These are phyloP conservation scores for Cynaeus angustus DNA, from an alignment of 2,888 invertebrate species.

Conservation along the genomic window DNA sequence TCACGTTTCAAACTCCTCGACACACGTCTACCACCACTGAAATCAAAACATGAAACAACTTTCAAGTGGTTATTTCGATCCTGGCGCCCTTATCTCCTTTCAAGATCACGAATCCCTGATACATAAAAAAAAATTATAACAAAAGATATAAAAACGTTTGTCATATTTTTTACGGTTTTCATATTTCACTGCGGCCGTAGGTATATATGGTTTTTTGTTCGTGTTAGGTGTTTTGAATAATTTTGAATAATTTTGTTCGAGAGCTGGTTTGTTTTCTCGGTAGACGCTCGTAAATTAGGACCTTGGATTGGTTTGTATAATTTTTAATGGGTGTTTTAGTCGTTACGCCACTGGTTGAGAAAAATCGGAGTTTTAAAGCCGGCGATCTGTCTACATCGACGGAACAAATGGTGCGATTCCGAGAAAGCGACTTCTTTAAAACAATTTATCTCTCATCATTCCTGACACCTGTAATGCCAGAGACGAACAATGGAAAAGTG, in stretches of 20 bases:
- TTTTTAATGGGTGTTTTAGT: constrained; percentile 55
- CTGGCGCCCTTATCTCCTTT: constrained; percentile 66
- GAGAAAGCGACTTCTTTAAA: constrained; percentile 56
- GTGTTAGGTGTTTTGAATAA: constrained; percentile 68
- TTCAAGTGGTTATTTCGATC: constrained; percentile 50
- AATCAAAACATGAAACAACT: constrained; percentile 56
- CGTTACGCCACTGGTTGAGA: constrained; percentile 27
- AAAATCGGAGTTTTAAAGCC: constrained; percentile 27
- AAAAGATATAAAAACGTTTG: constrained; percentile 69
- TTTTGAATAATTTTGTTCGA: constrained; percentile 69
- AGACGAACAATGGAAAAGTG: constrained; percentile 45
- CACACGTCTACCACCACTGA: constrained; percentile 57
- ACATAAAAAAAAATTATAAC: constrained; percentile 67
- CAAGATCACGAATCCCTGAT: constrained; percentile 63
- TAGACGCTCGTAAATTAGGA: constrained; percentile 60
- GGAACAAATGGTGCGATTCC: constrained; percentile 58
- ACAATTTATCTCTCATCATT: constrained; percentile 61
- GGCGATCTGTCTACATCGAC: constrained; percentile 54
- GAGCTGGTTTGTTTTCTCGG: constrained; percentile 62
- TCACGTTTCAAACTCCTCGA: constrained; percentile 51
- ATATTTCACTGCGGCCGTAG: constrained; percentile 66
- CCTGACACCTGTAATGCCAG: constrained; percentile 57
- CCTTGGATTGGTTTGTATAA: constrained; percentile 56
- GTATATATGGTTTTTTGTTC: constrained; percentile 53
- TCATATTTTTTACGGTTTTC: constrained; percentile 71